Conservation (phyloP, 2,888 invertebrate genomes). For the Lymantria monacha region DNA sequence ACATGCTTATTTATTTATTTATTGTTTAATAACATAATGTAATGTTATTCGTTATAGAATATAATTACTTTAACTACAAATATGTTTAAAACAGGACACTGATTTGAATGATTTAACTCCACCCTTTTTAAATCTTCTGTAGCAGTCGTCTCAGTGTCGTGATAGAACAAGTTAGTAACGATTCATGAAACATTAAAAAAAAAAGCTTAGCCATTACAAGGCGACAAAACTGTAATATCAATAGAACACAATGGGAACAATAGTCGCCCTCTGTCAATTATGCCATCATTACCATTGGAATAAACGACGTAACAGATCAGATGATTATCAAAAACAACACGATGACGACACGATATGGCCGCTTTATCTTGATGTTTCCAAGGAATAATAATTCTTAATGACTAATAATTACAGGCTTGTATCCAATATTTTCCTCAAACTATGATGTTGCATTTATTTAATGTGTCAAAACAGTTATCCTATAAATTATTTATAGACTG, state of each 20-base stretch:
- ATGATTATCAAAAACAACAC: conserved; percentile 71
- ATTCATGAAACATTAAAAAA: conserved; percentile 68
- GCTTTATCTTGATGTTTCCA: conserved; percentile 31
- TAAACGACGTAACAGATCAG: conserved; percentile 77
- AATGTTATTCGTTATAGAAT: background rate
- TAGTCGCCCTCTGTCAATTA: conserved; percentile 80
- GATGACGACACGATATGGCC: conserved; percentile 58
- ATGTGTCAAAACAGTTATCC: conserved; percentile 62
- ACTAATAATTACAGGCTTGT: conserved; percentile 43
- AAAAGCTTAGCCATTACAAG: conserved; percentile 71
- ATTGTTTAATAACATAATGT: too few species aligned
- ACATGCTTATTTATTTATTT: background rate
- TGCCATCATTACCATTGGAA: conserved; percentile 80
- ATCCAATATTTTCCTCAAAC: conserved; percentile 24
- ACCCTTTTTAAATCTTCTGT: conserved; percentile 68
- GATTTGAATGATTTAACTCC: conserved; percentile 62
- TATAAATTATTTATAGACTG: conserved; percentile 73
- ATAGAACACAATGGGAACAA: conserved; percentile 79
- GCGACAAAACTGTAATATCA: conserved; percentile 80
- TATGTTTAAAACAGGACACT: conserved; percentile 35
- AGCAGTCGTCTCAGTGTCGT: conserved; percentile 55
- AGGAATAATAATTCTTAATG: conserved; percentile 52
- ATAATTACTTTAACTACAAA: background rate
- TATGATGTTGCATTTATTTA: conserved; percentile 62
- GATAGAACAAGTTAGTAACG: conserved; percentile 53